phyloP scores from a whole-genome alignment of 2,888 invertebrate genomes.

The Prenolepis imparis region DNA sequence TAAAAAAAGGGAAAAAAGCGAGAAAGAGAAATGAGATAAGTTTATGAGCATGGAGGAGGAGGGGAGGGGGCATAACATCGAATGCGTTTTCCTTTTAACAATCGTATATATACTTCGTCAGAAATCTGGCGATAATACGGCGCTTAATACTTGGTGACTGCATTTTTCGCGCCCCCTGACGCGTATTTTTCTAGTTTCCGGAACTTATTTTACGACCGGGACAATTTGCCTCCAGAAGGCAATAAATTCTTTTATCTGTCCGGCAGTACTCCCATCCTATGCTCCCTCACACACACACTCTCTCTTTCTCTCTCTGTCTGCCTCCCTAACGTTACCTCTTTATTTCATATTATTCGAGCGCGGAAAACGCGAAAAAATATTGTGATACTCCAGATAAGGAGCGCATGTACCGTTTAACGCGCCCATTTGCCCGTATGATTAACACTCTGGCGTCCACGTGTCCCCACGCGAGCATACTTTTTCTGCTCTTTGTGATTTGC shows the following conservation, averaged over 20 bases:
- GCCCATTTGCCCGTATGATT: conserved; percentile 48
- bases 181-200: conserved; percentile 39
- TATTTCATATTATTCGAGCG: conserved; percentile 52
- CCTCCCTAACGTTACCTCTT: not conserved
- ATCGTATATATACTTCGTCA: not conserved
- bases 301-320: not conserved
- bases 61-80: not conserved
- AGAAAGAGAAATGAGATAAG: not conserved
- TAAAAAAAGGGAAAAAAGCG: not conserved
- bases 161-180: not conserved
- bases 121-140: conserved; percentile 19
- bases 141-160: conserved; percentile 14
- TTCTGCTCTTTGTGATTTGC: conserved; percentile 34
- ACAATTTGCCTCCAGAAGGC: conserved; percentile 48
- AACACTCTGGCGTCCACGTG: conserved; percentile 28
- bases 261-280: not conserved
- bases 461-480: not conserved
- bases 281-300: too few relatives aligned
- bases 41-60: not conserved
- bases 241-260: conserved; percentile 53
- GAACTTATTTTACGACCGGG: conserved; percentile 36
- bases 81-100: not conserved
- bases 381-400: conserved; percentile 47
- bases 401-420: conserved; percentile 50
- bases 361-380: conserved; percentile 51